Evolutionary conservation across 2,888 invertebrate genomes (phyloP), one percentile per base, ranked within the genome.

Genomic region (Polyommatus iphigenia): DNA sequence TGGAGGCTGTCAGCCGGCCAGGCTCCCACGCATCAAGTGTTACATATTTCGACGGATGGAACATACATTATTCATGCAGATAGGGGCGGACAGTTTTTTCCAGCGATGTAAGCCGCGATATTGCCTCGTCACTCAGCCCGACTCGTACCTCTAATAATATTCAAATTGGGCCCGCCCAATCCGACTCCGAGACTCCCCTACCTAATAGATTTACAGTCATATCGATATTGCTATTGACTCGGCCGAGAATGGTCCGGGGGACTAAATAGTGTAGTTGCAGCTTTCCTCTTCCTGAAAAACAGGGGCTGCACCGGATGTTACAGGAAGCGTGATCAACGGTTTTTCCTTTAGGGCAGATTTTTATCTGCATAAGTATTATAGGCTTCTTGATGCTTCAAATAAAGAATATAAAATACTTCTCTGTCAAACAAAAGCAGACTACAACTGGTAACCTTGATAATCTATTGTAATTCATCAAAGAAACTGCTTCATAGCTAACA

Each of bases 31-130:
- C 62, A 41, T 78, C 80, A 80, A 50, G 78, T 77, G 78, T 78
- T 78, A 76, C 79, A 76, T 78, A 79, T 77, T 80, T 80, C 81
- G 81, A 82, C 82, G 80, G 81, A 81, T 82, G 81, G 80, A 81
- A 80, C 79, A 83, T 83, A 82, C 81, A 83, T 83, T 82, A 83
- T 83, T 83, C 82, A 83, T 82, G 80, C 62, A 41, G 79, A 72
- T 54, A 77, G 41, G 78, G 72, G 78, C 79, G 78, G 77, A 78
- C 81, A 80, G 78, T 79, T 80, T 81, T 79, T 80, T 79, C 50
- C n/a, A 57, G 18, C 75, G 76, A 77, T 79, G 77, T 78, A 79
- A 76, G 62, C 79, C 78, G 78, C 80, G 77, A 79, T 80, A 81
- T 81, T 80, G 81, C 79, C 73, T 78, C 79, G 80, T 80, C 80